phyloP scores from a whole-genome alignment of 2,113 vertebrate species.

The Scalopus aquaticus region DNA sequence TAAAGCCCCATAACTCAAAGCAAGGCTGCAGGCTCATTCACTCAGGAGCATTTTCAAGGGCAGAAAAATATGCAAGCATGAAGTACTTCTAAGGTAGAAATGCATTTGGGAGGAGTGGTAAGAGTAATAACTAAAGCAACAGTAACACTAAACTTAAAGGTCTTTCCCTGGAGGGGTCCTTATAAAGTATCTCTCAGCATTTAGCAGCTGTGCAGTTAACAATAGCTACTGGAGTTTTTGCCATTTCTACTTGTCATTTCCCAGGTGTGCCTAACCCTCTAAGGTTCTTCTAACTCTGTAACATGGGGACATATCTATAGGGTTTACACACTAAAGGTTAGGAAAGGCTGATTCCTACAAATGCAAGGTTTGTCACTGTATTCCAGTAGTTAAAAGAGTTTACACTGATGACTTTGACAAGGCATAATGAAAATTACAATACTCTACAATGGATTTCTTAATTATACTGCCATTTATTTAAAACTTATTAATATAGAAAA shows the following conservation, averaged over 20 bases:
- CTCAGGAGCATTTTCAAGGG: not conserved
- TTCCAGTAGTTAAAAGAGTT: not conserved
- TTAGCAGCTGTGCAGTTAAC: not conserved
- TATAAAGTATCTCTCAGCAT: not conserved
- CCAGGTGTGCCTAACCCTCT: not conserved
- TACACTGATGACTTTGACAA: not conserved
- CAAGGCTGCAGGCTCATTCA: not conserved
- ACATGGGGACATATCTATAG: not conserved
- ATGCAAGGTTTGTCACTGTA: not conserved
- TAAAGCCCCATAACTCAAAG: not conserved
- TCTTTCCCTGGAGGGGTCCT: not conserved
- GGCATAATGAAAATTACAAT: not conserved
- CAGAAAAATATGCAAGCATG: not conserved
- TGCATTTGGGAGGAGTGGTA: not conserved
- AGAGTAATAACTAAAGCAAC: not conserved
- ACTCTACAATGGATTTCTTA: not conserved
- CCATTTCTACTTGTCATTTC: not conserved
- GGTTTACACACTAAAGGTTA: not conserved
- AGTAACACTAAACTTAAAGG: not conserved
- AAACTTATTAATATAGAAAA: not conserved
- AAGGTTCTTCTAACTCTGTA: not conserved
- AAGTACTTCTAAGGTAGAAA: not conserved
- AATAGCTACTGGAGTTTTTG: not conserved
- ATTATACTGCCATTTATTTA: not conserved
- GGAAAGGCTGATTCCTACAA: not conserved